Base-by-base conservation (phyloP, 2,888 invertebrate species). In the Mellilla xanthometata region DNA sequence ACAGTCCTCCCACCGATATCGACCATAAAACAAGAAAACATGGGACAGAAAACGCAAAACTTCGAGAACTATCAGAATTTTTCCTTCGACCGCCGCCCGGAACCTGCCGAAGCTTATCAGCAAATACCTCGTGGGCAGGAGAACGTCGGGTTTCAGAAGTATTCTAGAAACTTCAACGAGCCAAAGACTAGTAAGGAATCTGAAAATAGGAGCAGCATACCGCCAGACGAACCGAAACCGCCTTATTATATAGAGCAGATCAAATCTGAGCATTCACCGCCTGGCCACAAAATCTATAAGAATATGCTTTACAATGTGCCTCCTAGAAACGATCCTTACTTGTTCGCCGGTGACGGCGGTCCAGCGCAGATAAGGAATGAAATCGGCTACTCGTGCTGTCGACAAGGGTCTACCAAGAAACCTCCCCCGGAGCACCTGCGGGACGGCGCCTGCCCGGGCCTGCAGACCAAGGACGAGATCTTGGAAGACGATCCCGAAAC, bases 361-460 rank as follows among this genome's bases (percentile, higher is more conserved):
- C 94, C 94, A 12, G 92, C 88, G 12, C 83, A 88, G 35, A 88
- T 94, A 39, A 91, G 89, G 54, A 90, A 91, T 45, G 92, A 91
- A 64, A 81, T 91, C 31, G 95, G 94, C 5, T 93, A 93, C 48
- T 93, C 94, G 58, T 94, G 94, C 63, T 95, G 94, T 72, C 91
- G 94, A 23, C 92, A 94, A 72, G 94, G 94, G 12, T 93, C 94
- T 2, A 94, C 93, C 1, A 92, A 93, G 52, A 92, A 93, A 52
- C 94, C 95, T 12, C 93, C 94, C 3, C 92, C 92, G 1, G 94
- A 95, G 71, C 94, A 94, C 68, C 76, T 94, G 24, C 91, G 93
- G 62, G 94, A 94, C 39, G 95, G 94, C 13, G 93, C 93, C 32
- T 95, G 94, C 66, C 91, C 92, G 48, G 94, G 94, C 4, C 84